Evolutionary conservation across 1,140 invertebrate genomes (phyloP).

Genomic region (Heliconius nattereri): DNA sequence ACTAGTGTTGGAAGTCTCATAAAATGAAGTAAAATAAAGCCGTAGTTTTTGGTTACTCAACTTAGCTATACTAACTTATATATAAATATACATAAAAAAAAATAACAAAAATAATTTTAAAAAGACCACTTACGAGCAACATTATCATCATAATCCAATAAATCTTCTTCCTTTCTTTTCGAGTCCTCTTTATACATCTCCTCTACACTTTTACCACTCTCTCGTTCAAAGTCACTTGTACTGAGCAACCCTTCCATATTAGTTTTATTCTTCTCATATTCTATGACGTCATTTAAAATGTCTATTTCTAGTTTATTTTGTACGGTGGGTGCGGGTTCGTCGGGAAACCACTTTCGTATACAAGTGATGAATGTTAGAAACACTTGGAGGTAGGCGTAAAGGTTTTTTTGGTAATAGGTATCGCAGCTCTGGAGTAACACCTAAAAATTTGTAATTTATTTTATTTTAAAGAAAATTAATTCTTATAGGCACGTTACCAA

Average conservation of each 20-base stretch:
- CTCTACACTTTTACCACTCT: constrained; percentile 73
- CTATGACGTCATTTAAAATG: constrained; percentile 53
- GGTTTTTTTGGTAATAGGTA: constrained; percentile 81
- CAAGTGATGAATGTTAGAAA: constrained; percentile 84
- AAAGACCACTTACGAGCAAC: constrained; percentile 49
- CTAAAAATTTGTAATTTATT: constrained; percentile 50
- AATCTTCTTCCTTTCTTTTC: constrained; percentile 59
- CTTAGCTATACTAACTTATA: too few species aligned
- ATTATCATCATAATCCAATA: constrained; percentile 63
- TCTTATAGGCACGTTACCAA: not conserved
- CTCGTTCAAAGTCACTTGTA: constrained; percentile 60
- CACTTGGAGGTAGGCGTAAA: constrained; percentile 83
- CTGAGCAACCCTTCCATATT: constrained; percentile 52
- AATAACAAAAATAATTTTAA: too few species aligned
- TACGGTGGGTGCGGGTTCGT: not conserved
- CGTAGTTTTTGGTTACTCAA: too few species aligned
- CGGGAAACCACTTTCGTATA: constrained; percentile 79
- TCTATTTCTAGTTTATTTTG: constrained; percentile 41
- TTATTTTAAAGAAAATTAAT: too few species aligned
- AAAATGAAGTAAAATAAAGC: too few species aligned
- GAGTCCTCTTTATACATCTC: constrained; percentile 82
- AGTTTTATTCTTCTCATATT: constrained; percentile 51
- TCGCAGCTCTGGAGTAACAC: constrained; percentile 83
- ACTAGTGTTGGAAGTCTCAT: too few species aligned
- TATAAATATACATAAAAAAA: too few species aligned